phyloP scores from a whole-genome alignment of 1,140 invertebrate genomes.

The Hesperophylax magnus region DNA sequence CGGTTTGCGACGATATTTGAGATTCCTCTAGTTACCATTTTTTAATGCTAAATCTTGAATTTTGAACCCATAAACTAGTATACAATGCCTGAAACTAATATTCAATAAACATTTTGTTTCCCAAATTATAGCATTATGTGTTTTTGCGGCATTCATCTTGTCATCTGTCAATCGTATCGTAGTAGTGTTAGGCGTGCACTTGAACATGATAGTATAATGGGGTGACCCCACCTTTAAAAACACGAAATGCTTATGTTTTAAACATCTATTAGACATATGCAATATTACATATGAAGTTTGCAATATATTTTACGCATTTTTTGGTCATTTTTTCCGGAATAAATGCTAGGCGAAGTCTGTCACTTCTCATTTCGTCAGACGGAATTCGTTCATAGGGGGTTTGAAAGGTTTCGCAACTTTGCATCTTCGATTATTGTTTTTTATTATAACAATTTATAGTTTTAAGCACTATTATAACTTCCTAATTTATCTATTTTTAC shows the following conservation, averaged over 20 bases:
- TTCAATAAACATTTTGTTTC: neutral
- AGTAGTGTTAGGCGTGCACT: constrained; percentile 47
- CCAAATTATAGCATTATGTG: neutral
- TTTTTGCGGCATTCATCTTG: constrained; percentile 32
- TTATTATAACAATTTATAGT: neutral
- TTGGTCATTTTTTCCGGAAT: neutral
- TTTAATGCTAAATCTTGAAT: neutral
- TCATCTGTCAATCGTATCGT: constrained; percentile 47
- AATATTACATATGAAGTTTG: no score
- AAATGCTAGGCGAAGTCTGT: neutral
- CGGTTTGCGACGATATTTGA: constrained; percentile 56
- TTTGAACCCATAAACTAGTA: no score
- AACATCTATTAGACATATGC: no score
- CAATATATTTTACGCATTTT: no score
- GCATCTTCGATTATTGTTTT: neutral
- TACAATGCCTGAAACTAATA: neutral
- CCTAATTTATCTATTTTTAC: neutral
- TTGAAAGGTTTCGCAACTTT: neutral
- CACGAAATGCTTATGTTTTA: neutral
- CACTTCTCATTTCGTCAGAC: neutral
- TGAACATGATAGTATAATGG: constrained; percentile 25
- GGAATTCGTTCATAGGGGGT: neutral
- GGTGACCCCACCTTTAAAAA: constrained; percentile 43
- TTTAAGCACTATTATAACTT: neutral
- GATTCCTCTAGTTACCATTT: constrained; percentile 40